Percentiles rank a stretch among this genome's conserved stretches.
These are phyloP conservation scores for Brotogeris chrysoptera DNA, from an alignment of 2,797 vertebrate species.

Conservation along the genomic window DNA sequence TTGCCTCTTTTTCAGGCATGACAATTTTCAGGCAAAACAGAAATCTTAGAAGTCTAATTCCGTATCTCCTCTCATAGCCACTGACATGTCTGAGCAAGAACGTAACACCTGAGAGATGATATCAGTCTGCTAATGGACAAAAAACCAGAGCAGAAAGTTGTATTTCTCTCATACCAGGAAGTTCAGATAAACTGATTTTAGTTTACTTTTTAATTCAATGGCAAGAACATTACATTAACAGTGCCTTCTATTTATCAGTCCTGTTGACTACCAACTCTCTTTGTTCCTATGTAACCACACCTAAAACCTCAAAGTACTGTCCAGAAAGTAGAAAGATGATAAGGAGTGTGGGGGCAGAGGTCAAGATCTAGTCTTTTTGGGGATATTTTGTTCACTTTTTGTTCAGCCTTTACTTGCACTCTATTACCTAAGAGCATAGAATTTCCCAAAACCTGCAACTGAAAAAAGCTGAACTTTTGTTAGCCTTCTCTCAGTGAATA, in stretches of 20 bases:
- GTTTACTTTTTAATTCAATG: neutral
- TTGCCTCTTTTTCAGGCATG: neutral
- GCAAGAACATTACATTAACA: neutral
- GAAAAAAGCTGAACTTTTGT: neutral
- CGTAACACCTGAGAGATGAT: neutral
- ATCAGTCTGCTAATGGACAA: neutral
- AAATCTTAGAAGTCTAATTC: neutral
- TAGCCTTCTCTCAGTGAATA: accelerated
- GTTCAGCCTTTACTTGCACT: neutral
- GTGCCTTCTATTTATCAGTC: neutral
- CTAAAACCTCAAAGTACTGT: neutral
- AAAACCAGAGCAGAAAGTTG: neutral
- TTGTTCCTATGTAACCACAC: neutral
- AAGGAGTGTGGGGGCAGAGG: accelerated
- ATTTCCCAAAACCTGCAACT: neutral
- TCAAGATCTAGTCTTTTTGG: neutral
- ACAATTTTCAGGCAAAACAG: neutral
- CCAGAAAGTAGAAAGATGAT: neutral
- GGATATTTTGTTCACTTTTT: neutral
- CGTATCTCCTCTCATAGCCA: neutral
- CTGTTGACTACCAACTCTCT: neutral
- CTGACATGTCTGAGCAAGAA: neutral
- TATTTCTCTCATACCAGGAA: neutral
- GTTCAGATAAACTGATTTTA: neutral
- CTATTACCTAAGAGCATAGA: neutral